Evolutionary conservation across 2,113 vertebrate species (phyloP), one percentile per base, ranked within the genome.

Genomic region (Chinchilla lanigera): DNA sequence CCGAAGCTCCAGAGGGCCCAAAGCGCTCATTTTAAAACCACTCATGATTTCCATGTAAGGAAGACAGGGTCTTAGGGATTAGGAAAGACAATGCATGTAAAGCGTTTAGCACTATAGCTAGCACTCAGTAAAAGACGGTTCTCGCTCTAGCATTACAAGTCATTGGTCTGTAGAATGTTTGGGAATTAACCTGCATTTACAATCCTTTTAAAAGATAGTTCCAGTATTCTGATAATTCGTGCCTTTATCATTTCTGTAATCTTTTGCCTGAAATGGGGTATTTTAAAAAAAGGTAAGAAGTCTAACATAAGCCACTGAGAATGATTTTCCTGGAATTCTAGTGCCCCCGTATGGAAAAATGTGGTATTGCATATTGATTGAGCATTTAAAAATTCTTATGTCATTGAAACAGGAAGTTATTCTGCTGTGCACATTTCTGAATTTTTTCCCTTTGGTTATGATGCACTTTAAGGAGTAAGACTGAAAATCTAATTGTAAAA

Each of bases 261-360:
- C 47, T 69, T 92, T 96, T 92, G 60, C 63, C 14, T n/a, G 67
- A 77, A 85, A 92, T 95, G 41, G 28, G 11, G 14, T 71, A 56
- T 90, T 93, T 63, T n/a, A 87, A 93, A 82, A 35, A 4, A 47
- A 1, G 16, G 13, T 0, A 6, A 30, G 4, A 35, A 38, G 1
- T 81, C 22, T 44, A 89, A 96, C 0, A 41, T 82, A 50, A 89
- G 50, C 19, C 7, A 17, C 3, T 6, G 7, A n/a, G 24, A 11
- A 50, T 17, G 67, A 58, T 4, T 88, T 97, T 97, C n/a, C 61
- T 96, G 82, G 92, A 12, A 61, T 78, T 94, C 86, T 96, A 96
- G 95, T 96, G 94, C 92, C 98, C 97, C 95, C 97, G 3, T 89
- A 98, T 95, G 98, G 95, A 47, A 4, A 33, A 90, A 30, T 71